A percentile compares a stretch with the other conserved stretches of the same genome.
phyloP scores from a whole-genome alignment of 2,888 invertebrate species.

The Allygus modestus region DNA sequence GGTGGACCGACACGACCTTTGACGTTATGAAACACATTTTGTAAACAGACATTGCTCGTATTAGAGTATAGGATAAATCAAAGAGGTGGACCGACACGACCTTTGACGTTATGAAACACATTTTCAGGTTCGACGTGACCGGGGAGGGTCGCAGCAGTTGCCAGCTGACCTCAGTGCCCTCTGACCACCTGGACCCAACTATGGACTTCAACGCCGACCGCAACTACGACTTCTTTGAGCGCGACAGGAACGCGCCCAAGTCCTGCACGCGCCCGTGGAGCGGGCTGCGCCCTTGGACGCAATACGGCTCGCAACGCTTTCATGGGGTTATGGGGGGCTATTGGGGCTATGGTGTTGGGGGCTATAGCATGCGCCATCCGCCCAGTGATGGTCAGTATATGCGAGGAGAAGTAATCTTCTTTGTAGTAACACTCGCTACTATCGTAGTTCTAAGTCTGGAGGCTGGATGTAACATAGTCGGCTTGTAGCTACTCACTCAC shows the following conservation, averaged over 20 bases:
- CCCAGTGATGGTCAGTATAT: slow-evolving; percentile 58
- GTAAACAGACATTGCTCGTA: too few species aligned
- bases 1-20: too few species aligned
- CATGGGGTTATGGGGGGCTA: slow-evolving; percentile 58
- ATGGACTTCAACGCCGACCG: slow-evolving; percentile 82
- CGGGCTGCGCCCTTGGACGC: slow-evolving; percentile 62
- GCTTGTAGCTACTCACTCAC: slow-evolving; percentile 33
- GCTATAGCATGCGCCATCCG: slow-evolving; percentile 62
- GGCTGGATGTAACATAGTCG: slow-evolving; percentile 15
- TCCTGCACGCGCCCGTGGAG: slow-evolving; percentile 68
- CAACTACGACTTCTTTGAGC: slow-evolving; percentile 88
- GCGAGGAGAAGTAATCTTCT: background rate
- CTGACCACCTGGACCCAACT: slow-evolving; percentile 82
- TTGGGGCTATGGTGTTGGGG: slow-evolving; percentile 62
- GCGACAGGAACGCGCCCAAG: slow-evolving; percentile 82
- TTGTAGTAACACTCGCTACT: background rate
- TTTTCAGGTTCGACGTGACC: slow-evolving; percentile 80
- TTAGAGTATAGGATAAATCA: too few species aligned
- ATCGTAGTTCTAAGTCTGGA: background rate
- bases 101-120: too few species aligned
- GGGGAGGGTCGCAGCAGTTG: slow-evolving; percentile 87
- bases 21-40: too few species aligned
- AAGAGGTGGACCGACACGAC: too few species aligned
- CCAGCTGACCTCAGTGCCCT: slow-evolving; percentile 85
- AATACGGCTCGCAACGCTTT: slow-evolving; percentile 58